Percentiles rank a stretch among this genome's conserved stretches.
Conservation (phyloP, 2,113 vertebrate species). For the Triplophysa dalaica region DNA sequence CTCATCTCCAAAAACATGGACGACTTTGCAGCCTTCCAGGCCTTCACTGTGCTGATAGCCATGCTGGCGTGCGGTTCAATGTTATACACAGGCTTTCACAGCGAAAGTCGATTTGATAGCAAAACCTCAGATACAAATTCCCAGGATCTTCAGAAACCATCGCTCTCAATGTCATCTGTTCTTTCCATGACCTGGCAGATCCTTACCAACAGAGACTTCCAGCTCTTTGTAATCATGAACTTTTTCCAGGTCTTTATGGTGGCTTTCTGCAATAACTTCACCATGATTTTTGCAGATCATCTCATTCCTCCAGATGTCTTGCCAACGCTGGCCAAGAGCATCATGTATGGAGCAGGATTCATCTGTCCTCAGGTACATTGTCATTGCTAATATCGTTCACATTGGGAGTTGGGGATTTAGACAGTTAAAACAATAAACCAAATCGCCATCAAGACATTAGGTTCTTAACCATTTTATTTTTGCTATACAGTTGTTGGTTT, state of each 20-base stretch:
- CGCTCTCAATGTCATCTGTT: conserved; percentile 70
- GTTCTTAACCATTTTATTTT: neutral
- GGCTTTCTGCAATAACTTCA: conserved; percentile 88
- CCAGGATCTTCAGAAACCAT: neutral
- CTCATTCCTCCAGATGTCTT: conserved; percentile 82
- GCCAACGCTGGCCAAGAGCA: conserved; percentile 77
- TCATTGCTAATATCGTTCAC: neutral
- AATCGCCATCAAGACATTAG: neutral
- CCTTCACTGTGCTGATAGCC: conserved; percentile 68
- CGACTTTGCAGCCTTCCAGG: conserved; percentile 78
- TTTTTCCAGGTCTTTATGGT: conserved; percentile 89
- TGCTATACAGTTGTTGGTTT: conserved; percentile 79
- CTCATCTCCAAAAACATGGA: conserved; percentile 84
- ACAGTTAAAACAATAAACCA: neutral
- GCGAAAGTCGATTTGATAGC: conserved; percentile 73
- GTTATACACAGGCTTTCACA: conserved; percentile 78
- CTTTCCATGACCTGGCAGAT: conserved; percentile 78
- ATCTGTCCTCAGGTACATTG: conserved; percentile 85
- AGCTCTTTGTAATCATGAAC: conserved; percentile 85
- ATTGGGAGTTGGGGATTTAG: neutral
- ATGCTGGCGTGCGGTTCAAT: conserved; percentile 77
- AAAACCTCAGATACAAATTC: conserved; percentile 38
- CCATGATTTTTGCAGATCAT: conserved; percentile 86
- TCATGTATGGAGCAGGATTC: conserved; percentile 88
- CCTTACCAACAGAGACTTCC: conserved; percentile 80